phyloP scores from a whole-genome alignment of 2,113 vertebrate genomes.

The Turdus rufiventris region DNA sequence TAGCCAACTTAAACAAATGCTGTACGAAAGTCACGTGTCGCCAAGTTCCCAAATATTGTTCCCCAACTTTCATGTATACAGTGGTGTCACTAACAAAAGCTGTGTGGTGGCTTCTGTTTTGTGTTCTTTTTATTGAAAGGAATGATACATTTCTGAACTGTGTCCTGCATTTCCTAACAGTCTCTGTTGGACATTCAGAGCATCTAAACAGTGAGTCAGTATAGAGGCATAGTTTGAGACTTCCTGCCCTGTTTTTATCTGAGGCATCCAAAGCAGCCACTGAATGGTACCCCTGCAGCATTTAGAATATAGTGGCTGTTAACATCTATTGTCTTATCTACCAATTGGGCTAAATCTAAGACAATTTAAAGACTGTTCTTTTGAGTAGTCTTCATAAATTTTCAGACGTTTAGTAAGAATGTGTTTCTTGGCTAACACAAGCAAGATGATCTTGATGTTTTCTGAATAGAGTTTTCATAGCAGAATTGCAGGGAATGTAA shows the following conservation, averaged over 20 bases:
- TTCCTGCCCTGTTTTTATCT: neutral
- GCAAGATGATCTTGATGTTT: neutral
- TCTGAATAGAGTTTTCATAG: neutral
- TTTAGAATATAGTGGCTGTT: neutral
- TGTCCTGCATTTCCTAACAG: neutral
- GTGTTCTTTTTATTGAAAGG: neutral
- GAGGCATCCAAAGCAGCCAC: neutral
- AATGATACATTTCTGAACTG: neutral
- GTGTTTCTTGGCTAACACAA: neutral
- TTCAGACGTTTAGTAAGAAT: neutral
- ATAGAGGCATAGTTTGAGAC: neutral
- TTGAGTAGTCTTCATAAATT: neutral
- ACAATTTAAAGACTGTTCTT: neutral
- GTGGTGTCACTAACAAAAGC: neutral
- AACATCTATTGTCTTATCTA: neutral
- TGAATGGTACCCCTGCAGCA: neutral
- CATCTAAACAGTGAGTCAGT: neutral
- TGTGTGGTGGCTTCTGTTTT: neutral
- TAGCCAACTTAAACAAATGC: neutral
- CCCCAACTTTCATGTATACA: neutral
- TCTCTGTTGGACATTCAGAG: neutral
- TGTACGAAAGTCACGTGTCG: accelerated
- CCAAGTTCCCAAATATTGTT: neutral
- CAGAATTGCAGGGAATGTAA: neutral
- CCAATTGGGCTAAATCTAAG: neutral